Evolutionary conservation across 2,797 vertebrate genomes (phyloP).

Genomic region (Silurus aristotelis): DNA sequence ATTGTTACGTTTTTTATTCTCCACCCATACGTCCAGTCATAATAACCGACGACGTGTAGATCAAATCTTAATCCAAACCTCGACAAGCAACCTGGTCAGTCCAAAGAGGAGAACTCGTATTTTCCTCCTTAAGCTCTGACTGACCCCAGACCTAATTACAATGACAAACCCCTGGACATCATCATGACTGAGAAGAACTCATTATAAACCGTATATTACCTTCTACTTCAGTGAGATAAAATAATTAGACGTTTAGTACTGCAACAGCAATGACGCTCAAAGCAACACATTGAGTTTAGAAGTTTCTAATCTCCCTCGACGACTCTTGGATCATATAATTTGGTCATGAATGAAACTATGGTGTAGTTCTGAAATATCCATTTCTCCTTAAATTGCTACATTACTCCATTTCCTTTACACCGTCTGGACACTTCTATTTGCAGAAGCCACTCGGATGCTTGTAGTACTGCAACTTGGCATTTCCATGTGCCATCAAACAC

Average conservation of each 20-base stretch:
- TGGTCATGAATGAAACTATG: neutral
- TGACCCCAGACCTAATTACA: conserved; percentile 35
- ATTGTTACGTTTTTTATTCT: conserved; percentile 30
- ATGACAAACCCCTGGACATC: neutral
- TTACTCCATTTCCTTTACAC: too few species aligned
- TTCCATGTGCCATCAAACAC: too few species aligned
- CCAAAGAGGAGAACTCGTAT: neutral
- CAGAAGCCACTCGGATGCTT: too few species aligned
- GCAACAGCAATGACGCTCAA: neutral
- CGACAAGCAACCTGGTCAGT: neutral
- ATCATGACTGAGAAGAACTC: neutral
- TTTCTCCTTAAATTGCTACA: neutral
- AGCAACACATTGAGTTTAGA: neutral
- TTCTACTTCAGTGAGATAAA: neutral
- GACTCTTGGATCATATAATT: neutral
- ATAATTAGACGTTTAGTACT: neutral
- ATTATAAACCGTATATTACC: too few species aligned
- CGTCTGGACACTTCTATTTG: too few species aligned
- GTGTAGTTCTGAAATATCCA: neutral
- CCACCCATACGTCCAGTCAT: neutral
- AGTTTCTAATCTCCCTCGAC: neutral
- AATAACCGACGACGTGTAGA: neutral
- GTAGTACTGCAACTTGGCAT: neutral
- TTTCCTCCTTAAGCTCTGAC: conserved; percentile 12
- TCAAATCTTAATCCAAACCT: neutral